Conservation (phyloP, 2,888 invertebrate genomes). For the Plebejus argus region DNA sequence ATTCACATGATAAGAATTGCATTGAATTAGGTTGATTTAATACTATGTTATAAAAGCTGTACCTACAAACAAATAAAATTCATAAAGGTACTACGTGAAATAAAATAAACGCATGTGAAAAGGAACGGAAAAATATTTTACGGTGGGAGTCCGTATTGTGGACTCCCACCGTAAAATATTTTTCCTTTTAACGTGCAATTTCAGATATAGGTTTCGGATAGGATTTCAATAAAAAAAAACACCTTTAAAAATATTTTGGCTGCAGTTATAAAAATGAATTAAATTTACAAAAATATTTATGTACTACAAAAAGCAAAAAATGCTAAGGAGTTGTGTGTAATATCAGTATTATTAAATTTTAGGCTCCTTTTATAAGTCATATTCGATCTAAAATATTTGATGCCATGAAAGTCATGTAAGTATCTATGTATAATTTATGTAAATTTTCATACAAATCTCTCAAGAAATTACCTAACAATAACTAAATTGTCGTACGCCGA, state of each 20-base stretch:
- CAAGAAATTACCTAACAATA: neutral
- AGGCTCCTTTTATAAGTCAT: neutral
- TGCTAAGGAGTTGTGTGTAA: neutral
- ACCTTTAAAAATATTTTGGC: neutral
- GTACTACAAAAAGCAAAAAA: neutral
- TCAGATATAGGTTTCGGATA: neutral
- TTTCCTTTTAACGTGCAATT: neutral
- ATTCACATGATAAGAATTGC: neutral
- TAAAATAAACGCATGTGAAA: neutral
- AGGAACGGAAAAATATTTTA: neutral
- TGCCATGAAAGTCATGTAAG: neutral
- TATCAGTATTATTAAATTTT: neutral
- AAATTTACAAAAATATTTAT: neutral
- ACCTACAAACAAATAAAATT: neutral
- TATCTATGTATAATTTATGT: neutral
- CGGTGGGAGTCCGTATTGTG: neutral
- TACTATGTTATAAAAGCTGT: neutral
- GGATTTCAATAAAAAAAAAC: neutral
- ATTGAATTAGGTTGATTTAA: neutral
- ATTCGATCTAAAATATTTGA: neutral
- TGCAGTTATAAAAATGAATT: too few species aligned
- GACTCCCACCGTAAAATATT: too few species aligned
- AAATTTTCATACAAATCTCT: neutral
- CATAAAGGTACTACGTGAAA: neutral
- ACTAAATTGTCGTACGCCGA: constrained; percentile 1